Base-by-base conservation (phyloP, 1,140 invertebrate species). In the Aradophagus sp. region DNA sequence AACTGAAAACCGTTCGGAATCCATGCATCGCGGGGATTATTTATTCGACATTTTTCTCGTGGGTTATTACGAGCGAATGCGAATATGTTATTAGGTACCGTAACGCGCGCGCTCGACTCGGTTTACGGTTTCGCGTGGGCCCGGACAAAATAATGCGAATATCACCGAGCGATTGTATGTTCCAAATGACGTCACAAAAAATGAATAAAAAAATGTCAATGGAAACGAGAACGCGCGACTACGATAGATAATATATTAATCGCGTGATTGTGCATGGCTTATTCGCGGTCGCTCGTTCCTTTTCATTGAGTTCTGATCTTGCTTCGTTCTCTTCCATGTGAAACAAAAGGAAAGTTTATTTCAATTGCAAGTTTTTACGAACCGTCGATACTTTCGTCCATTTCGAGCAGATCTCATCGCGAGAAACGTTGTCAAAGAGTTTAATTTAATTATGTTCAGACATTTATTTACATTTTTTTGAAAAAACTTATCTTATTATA, bases 61-160 rank as follows among this genome's bases (percentile, higher is more conserved):
- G 36, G 36, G 29, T 50, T 61, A 61, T 61, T 61, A 42, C 29
- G 56, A 61, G 38, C 17, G 55, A 59, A 31, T 39, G 34, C 36
- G 39, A 56, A 44, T 62, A 12, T 44, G 45, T 52, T 50, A 62
- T 62, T 53, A 53, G 59, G 48, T 47, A 31, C 38, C 58, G 39
- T 32, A 44, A 32, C 61, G 61, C 19, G 32, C 19, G 16, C 34
- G 17, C 27, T 36, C 26, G 17, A 50, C 52, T 62, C 47, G 39
- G 13, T 23, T 62, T 62, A 53, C 61, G 47, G 42, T 34, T 55
- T 65, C 48, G 61, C 61, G 61, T 65, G 61, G 61, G 61, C 20
- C 61, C 14, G 29, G 34, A 5, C 16, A 29, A 4, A 38, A 48
- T 48, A 47, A 39, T 65, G 55, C 48, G 61, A 42, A 55, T 55